These are phyloP conservation scores for Andrena marginata DNA, from an alignment of 2,888 invertebrate species.

Conservation along the genomic window DNA sequence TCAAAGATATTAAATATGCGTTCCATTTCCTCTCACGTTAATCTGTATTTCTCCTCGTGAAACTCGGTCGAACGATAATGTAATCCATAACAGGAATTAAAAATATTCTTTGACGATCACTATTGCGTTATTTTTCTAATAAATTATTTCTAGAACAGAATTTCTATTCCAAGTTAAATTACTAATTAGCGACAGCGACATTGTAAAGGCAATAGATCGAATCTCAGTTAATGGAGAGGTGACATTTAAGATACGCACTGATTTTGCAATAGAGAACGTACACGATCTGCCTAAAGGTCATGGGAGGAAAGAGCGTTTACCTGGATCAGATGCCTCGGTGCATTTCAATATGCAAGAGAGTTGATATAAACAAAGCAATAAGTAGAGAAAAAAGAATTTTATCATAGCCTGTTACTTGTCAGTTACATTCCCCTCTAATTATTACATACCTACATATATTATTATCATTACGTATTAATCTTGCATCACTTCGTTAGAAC, in stretches of 20 bases:
- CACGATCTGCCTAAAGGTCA: slow-evolving; percentile 57
- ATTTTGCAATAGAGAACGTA: slow-evolving; percentile 56
- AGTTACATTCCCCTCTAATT: too few species aligned
- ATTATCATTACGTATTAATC: too few species aligned
- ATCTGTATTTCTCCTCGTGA: too few species aligned
- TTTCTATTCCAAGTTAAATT: too few species aligned
- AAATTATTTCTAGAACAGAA: too few species aligned
- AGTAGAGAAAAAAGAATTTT: neutral
- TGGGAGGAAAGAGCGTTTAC: slow-evolving; percentile 18
- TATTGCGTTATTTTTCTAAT: neutral
- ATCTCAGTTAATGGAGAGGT: slow-evolving; percentile 15
- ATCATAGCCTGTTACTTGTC: too few species aligned
- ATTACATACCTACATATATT: too few species aligned
- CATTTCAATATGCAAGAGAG: neutral
- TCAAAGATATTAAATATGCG: too few species aligned
- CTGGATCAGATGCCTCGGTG: slow-evolving; percentile 6
- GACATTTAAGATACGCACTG: slow-evolving; percentile 54
- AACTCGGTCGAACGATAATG: too few species aligned
- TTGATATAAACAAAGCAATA: neutral
- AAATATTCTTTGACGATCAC: neutral
- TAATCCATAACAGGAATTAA: neutral
- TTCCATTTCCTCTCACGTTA: too few species aligned
- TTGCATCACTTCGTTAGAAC: too few species aligned
- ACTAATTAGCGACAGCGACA: too few species aligned
- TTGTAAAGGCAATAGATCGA: slow-evolving; percentile 3